Evolutionary conservation across 2,797 vertebrate genomes (phyloP), one percentile per base, ranked within the genome.

Genomic region (Anguilla megastoma): DNA sequence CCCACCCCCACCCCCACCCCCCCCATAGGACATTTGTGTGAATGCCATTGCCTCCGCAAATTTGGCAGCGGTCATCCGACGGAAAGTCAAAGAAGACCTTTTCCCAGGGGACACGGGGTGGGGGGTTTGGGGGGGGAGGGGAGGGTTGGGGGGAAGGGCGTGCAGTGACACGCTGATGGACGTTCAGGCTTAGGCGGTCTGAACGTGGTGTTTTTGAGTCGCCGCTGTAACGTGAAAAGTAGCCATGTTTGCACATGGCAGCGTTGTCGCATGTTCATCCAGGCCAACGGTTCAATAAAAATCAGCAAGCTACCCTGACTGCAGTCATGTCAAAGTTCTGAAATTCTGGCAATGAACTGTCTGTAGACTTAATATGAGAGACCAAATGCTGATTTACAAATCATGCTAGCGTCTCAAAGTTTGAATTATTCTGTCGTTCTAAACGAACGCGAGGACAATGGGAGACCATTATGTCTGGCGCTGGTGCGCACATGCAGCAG

Each of bases 31-130:
- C 56, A 80, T 85, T 79, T 56, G 50, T 89, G 83, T 84, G 88
- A 91, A 90, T 91, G 89, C 85, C 87, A 88, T 45, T 88, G 87
- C 54, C 30, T 91, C 88, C 90, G 3, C 52, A 24, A 90, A 88
- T 56, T 85, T 83, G 83, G 54, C 83, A 85, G 85, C 63, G 79
- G 80, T 66, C 87, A 88, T 87, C 66, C 87, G 36, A 90, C 71
- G 74, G 41, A 89, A 91, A 83, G 27, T 88, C 89, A 86, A 88
- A 71, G 71, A 84, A 90, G 89, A 60, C 50, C 85, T 87, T 74
- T 74, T 88, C 86, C 71, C 5, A 80, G 89, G 87, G 79, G 86
- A 90, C 90, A 90, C 85, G 60, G n/a, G 50, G 41, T 4, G 41
- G 41, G 41, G 41, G 41, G 3, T 36, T 36, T 2, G 41, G 41